phyloP scores from a whole-genome alignment of 1,140 invertebrate genomes.

The Drosophila littoralis region DNA sequence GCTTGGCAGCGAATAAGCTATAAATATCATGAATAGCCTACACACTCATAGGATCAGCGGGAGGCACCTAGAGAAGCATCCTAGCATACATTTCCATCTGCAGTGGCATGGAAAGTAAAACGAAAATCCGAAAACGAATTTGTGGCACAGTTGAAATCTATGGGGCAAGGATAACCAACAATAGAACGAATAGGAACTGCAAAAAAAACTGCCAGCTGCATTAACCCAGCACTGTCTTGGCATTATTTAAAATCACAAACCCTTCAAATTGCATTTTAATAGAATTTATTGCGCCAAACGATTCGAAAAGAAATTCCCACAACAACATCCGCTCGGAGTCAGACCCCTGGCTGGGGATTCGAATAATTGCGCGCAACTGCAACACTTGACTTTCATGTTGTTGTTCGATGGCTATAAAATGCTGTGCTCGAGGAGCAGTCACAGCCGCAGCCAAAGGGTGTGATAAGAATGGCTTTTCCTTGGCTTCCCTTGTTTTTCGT shows the following conservation, averaged over 20 bases:
- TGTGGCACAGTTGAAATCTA: slow-evolving; percentile 25
- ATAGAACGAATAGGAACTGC: slow-evolving; percentile 10
- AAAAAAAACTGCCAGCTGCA: slow-evolving; percentile 49
- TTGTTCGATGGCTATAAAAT: slow-evolving; percentile 74
- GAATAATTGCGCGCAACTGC: slow-evolving; percentile 71
- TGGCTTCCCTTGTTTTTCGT: slow-evolving; percentile 17
- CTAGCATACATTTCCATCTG: slow-evolving; percentile 69
- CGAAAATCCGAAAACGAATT: slow-evolving; percentile 9
- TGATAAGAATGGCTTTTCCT: slow-evolving; percentile 61
- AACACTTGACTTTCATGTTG: slow-evolving; percentile 82
- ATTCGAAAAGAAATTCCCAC: slow-evolving; percentile 46
- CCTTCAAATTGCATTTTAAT: slow-evolving; percentile 83
- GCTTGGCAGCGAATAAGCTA: slow-evolving; percentile 15
- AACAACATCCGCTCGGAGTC: slow-evolving; percentile 15
- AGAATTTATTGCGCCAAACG: slow-evolving; percentile 79
- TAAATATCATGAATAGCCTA: slow-evolving; percentile 32
- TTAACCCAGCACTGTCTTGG: slow-evolving; percentile 60
- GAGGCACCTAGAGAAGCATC: slow-evolving; percentile 20
- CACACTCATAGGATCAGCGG: neutral
- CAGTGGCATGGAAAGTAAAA: slow-evolving; percentile 18
- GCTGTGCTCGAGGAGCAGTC: slow-evolving; percentile 65
- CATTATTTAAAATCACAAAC: slow-evolving; percentile 81
- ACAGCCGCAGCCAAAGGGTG: slow-evolving; percentile 36
- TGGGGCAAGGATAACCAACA: slow-evolving; percentile 51
- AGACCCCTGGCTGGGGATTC: slow-evolving; percentile 3